phyloP scores from a whole-genome alignment of 2,113 vertebrate species.

The Colius striatus region DNA sequence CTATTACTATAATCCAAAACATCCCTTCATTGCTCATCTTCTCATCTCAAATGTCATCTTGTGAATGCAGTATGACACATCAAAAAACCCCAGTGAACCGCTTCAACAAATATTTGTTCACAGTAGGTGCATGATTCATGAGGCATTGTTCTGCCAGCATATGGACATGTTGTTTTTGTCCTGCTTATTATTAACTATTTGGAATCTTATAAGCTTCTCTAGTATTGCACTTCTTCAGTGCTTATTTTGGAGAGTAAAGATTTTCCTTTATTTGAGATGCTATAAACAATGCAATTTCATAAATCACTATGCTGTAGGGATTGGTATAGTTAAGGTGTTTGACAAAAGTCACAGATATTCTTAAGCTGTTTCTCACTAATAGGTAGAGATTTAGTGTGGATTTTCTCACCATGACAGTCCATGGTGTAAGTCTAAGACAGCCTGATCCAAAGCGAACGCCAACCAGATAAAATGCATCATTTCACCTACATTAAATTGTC shows the following conservation, averaged over 20 bases:
- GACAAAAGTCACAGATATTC: background rate
- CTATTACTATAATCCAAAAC: background rate
- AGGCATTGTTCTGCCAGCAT: background rate
- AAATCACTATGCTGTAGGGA: background rate
- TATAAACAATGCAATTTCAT: background rate
- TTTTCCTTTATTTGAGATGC: background rate
- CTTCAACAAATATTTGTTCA: constrained; percentile 49
- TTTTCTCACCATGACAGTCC: background rate
- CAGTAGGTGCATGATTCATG: constrained; percentile 29
- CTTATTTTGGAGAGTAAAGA: background rate
- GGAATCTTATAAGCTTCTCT: background rate
- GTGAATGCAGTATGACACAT: constrained; percentile 36
- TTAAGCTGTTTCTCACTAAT: background rate
- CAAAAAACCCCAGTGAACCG: background rate
- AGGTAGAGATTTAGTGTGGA: background rate
- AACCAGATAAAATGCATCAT: background rate
- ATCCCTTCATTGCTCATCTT: constrained; percentile 28
- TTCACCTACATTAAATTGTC: background rate
- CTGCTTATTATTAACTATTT: constrained; percentile 46
- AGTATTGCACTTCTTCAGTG: background rate
- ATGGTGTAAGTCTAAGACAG: background rate
- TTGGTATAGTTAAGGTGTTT: background rate
- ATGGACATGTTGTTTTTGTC: background rate
- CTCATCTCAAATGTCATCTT: background rate
- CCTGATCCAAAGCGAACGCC: background rate